A percentile compares a stretch with the other conserved stretches of the same genome.
Evolutionary conservation across 1,140 invertebrate species (phyloP).

Genomic region (Zaprionus taronus): DNA sequence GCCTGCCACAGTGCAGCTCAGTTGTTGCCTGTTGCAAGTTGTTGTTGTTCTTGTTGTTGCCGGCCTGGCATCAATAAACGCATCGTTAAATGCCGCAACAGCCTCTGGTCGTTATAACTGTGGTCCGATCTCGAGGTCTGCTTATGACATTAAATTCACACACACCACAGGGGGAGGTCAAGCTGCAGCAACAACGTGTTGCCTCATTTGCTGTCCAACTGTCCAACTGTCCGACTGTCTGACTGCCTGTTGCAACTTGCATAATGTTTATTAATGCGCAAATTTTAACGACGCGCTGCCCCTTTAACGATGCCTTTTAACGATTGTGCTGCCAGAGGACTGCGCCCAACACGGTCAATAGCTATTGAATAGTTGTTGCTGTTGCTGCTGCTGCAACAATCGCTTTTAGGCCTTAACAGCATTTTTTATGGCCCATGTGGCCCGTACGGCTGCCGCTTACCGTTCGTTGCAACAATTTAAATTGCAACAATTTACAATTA

Average conservation of each 20-base stretch:
- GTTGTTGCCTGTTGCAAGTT: neutral
- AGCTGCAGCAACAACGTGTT: constrained; percentile 42
- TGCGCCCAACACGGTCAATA: constrained; percentile 36
- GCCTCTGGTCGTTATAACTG: constrained; percentile 63
- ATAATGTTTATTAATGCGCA: constrained; percentile 81
- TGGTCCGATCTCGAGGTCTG: constrained; percentile 31
- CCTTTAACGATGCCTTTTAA: constrained; percentile 73
- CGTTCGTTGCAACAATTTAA: constrained; percentile 74
- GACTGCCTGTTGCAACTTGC: constrained; percentile 60
- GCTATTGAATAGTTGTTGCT: constrained; percentile 47
- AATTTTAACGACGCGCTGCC: constrained; percentile 67
- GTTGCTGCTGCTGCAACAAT: constrained; percentile 31
- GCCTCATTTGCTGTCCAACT: constrained; percentile 53
- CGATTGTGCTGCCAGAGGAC: constrained; percentile 49
- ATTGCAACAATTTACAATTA: constrained; percentile 83
- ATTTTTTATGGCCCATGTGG: constrained; percentile 52
- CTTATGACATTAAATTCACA: constrained; percentile 68
- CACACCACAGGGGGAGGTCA: constrained; percentile 65
- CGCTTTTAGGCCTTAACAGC: constrained; percentile 64
- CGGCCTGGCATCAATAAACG: constrained; percentile 66
- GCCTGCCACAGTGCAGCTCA: neutral
- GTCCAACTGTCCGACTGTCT: neutral
- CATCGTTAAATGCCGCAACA: constrained; percentile 63
- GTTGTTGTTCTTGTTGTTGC: constrained; percentile 3
- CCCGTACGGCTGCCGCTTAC: constrained; percentile 53